Evolutionary conservation across 2,113 vertebrate genomes (phyloP).

Genomic region (Pygathrix nemaeus): DNA sequence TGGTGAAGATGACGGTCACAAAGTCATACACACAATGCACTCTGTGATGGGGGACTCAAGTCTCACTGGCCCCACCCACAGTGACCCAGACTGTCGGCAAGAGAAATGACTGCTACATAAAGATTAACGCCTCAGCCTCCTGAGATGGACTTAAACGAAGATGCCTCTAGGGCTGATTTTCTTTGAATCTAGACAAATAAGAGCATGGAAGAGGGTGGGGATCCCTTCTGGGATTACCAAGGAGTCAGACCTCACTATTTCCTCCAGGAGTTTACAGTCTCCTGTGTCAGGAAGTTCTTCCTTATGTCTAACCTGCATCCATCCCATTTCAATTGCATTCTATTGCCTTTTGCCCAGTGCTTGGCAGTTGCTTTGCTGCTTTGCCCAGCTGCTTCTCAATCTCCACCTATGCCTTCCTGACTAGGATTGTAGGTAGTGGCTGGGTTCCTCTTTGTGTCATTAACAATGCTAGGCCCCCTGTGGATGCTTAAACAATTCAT

Average conservation of each 20-base stretch:
- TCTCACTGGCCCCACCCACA: not conserved
- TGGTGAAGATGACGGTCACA: not conserved
- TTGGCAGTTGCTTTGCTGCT: not conserved
- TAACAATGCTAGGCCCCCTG: not conserved
- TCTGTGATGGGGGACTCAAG: not conserved
- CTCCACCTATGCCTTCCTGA: not conserved
- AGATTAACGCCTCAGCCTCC: not conserved
- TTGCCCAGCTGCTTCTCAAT: not conserved
- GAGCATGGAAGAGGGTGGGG: not conserved
- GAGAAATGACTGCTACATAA: not conserved
- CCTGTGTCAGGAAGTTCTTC: slow-evolving; percentile 2
- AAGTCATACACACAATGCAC: not conserved
- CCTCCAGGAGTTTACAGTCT: not conserved
- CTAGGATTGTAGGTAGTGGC: not conserved
- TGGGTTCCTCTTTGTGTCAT: not conserved
- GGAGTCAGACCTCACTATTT: not conserved
- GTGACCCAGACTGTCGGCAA: not conserved
- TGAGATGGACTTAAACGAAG: not conserved
- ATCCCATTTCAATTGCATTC: not conserved
- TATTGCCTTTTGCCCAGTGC: not conserved
- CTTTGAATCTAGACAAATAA: not conserved
- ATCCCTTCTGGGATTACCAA: not conserved
- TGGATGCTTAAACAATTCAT: not conserved
- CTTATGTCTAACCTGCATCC: not conserved
- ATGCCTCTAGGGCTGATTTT: not conserved